A percentile compares a stretch with the other conserved stretches of the same genome.
phyloP scores from a whole-genome alignment of 1,140 invertebrate species.

The Drosophila ercepeae region DNA sequence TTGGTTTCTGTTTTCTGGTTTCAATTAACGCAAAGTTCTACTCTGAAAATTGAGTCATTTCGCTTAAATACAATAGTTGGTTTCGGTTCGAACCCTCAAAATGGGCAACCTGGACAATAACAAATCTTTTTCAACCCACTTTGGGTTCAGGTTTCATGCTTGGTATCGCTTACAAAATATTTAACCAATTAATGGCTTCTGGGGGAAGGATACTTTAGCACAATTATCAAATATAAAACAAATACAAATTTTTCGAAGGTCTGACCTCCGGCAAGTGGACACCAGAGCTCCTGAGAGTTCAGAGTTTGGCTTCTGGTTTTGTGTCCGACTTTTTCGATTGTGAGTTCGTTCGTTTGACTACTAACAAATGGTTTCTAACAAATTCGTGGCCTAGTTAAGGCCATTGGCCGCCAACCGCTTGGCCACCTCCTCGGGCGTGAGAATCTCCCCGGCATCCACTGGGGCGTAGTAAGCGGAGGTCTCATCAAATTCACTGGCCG shows the following conservation, averaged over 20 bases:
- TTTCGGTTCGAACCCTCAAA: not conserved
- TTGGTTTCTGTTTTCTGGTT: conserved; percentile 9
- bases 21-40: conserved; percentile 32
- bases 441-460: conserved; percentile 89
- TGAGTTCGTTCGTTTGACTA: conserved; percentile 35
- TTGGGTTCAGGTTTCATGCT: not conserved
- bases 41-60: conserved; percentile 46
- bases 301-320: not conserved
- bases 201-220: conserved; percentile 33
- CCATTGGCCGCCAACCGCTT: conserved; percentile 68
- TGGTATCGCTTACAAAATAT: conserved; percentile 57
- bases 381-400: conserved; percentile 28
- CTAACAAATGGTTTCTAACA: conserved; percentile 15
- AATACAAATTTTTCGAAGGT: conserved; percentile 46
- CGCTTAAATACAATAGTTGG: conserved; percentile 40
- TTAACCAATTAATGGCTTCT: conserved; percentile 8
- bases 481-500: conserved; percentile 93
- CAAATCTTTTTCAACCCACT: conserved; percentile 15
- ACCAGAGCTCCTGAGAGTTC: conserved; percentile 10
- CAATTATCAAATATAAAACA: conserved; percentile 66
- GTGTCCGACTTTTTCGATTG: conserved; percentile 17
- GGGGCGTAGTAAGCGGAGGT: conserved; percentile 93
- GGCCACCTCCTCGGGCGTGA: conserved; percentile 80
- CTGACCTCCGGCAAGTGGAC: conserved; percentile 33
- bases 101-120: conserved; percentile 38